Evolutionary conservation across 2,888 invertebrate species (phyloP), one percentile per base, ranked within the genome.

Genomic region (Watsonalla cultraria): DNA sequence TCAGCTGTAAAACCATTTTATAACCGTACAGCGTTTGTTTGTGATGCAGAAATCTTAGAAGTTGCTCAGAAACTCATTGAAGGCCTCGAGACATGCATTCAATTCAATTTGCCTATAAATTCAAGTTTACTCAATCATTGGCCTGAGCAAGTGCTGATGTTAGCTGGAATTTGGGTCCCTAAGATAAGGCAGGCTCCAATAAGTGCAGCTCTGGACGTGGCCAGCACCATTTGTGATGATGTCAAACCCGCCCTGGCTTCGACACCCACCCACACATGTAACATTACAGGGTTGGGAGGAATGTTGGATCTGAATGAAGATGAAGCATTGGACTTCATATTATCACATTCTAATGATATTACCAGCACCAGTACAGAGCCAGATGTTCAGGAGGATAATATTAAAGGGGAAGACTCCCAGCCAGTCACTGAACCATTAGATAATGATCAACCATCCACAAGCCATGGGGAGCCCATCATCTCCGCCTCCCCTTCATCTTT

Each of bases 91-190:
- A 92, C 94, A 8, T 93, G 93, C 68, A 93, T 94, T 58, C 92
- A 93, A 52, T 95, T 96, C 70, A 92, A 94, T 66, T 84, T 97
- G 66, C 96, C 96, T 0, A 94, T 93, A 65, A 97, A 97, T 86
- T 96, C 96, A 0, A 97, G 97, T 76, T 89, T 98, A 33, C 86
- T 98, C 0, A 98, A 98, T 83, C 93, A 94, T 54, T 99, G 98
- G 98, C 95, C 96, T 0, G 94, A 94, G 67, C 94, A 95, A 46
- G 95, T 98, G 0, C 84, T 98, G 45, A 92, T 96, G 75, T 84
- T 97, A 68, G 95, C 97, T 11, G 98, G 97, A 5, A 91, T 97
- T 52, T 97, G 96, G 96, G 93, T 95, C 2, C 95, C 96, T 0
- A 94, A 96, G 7, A 91, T 96, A 75, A 94, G 95, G 76, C 92